Percentiles rank a stretch among this genome's conserved stretches.
Evolutionary conservation across 2,888 invertebrate species (phyloP).

Genomic region (Nomada flava): DNA sequence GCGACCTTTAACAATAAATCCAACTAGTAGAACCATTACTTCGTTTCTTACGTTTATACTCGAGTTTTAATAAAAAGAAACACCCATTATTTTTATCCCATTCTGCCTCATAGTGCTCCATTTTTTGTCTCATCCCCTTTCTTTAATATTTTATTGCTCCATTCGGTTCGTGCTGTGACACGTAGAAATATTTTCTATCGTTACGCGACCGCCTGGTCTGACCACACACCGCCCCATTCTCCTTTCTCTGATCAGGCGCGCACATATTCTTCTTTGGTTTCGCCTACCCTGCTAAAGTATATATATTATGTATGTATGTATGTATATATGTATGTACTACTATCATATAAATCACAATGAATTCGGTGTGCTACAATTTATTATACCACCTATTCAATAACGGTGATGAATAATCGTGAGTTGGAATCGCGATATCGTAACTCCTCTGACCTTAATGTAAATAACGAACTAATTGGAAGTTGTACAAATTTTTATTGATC

Average conservation of each 20-base stretch:
- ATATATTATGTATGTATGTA: background rate
- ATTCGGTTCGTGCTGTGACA: background rate
- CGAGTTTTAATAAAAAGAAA: background rate
- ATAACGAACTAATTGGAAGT: no score
- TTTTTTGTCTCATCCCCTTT: constrained; percentile 1
- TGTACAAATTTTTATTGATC: no score
- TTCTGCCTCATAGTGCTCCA: background rate
- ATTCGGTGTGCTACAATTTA: background rate
- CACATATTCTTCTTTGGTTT: background rate
- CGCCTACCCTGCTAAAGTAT: background rate
- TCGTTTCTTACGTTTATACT: background rate
- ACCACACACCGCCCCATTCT: background rate
- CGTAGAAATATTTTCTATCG: constrained; percentile 1
- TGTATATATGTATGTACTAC: background rate
- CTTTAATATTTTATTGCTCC: background rate
- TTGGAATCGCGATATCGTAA: background rate
- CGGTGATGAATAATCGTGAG: background rate
- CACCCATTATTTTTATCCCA: background rate
- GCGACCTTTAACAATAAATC: background rate
- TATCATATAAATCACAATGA: background rate
- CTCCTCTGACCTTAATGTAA: background rate
- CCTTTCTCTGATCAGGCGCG: background rate
- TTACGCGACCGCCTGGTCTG: background rate
- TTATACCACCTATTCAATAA: background rate
- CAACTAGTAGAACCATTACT: background rate